A percentile compares a stretch with the other conserved stretches of the same genome.
These are phyloP conservation scores for Poeciliopsis turrubarensis DNA, from an alignment of 2,113 vertebrate genomes.

Conservation along the genomic window DNA sequence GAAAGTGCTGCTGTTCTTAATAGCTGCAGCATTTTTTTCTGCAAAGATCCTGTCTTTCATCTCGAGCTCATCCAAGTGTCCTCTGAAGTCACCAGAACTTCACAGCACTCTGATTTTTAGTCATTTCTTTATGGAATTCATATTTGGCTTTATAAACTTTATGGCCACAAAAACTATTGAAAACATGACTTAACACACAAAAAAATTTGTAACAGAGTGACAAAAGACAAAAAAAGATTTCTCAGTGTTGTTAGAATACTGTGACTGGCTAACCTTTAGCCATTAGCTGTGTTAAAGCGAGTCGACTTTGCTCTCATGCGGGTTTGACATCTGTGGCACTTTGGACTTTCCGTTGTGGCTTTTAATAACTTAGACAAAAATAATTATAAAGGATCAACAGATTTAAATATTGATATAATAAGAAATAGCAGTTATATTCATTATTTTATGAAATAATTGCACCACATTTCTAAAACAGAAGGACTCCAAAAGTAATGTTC, in stretches of 20 bases:
- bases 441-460: no score
- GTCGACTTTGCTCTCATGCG: not conserved
- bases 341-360: no score
- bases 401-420: no score
- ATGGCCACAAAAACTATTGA: not conserved
- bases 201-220: not conserved
- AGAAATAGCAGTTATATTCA: no score
- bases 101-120: not conserved
- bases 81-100: not conserved
- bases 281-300: not conserved
- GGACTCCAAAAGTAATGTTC: no score
- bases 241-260: not conserved
- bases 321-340: no score
- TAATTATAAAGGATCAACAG: no score
- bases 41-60: no score
- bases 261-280: not conserved
- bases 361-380: no score
- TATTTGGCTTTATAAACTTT: not conserved
- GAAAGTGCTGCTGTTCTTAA: slow-evolving; percentile 6
- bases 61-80: no score
- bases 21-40: not conserved
- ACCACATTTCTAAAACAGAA: no score
- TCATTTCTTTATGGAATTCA: not conserved
- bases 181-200: no score
- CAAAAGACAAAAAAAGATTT: not conserved